Evolutionary conservation across 23 tunicate genomes (phyloP).

Genomic region (Halocynthia aurantium): DNA sequence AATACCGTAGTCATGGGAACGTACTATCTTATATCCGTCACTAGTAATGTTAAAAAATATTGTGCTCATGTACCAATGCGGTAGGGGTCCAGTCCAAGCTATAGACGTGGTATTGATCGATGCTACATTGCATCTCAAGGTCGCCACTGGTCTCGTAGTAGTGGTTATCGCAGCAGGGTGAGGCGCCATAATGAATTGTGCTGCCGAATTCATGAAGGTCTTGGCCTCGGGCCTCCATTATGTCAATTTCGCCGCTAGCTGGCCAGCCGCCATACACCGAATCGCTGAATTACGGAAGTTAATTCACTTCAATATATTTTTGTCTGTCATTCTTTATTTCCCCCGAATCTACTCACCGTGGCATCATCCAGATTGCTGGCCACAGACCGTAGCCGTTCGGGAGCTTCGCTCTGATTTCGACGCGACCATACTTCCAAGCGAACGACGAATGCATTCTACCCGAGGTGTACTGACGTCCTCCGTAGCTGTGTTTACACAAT

Average conservation of each 20-base stretch:
- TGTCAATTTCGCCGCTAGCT: slow-evolving; percentile 96
- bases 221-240: slow-evolving; percentile 93
- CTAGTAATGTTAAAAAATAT: not conserved
- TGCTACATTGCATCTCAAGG: slow-evolving; percentile 38
- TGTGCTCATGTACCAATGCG: slow-evolving; percentile 22
- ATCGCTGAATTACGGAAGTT: slow-evolving; percentile 31
- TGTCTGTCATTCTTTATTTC: not conserved
- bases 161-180: slow-evolving; percentile 89
- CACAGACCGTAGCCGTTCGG: slow-evolving; percentile 94
- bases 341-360: slow-evolving; percentile 32
- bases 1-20: too few species aligned
- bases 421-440: slow-evolving; percentile 87
- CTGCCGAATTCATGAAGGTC: slow-evolving; percentile 53
- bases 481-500: slow-evolving; percentile 43
- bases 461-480: slow-evolving; percentile 81
- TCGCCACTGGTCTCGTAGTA: slow-evolving; percentile 88
- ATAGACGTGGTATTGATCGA: slow-evolving; percentile 82
- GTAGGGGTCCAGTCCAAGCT: slow-evolving; percentile 98
- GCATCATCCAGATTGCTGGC: slow-evolving; percentile 99
- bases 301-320: too few species aligned
- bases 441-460: slow-evolving; percentile 86
- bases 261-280: slow-evolving; percentile 96
- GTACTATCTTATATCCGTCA: too few species aligned
- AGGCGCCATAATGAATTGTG: slow-evolving; percentile 92
- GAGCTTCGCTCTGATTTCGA: slow-evolving; percentile 91